Evolutionary conservation across 2,113 vertebrate species (phyloP), one percentile per base, ranked within the genome.

Genomic region (Ovibos moschatus): DNA sequence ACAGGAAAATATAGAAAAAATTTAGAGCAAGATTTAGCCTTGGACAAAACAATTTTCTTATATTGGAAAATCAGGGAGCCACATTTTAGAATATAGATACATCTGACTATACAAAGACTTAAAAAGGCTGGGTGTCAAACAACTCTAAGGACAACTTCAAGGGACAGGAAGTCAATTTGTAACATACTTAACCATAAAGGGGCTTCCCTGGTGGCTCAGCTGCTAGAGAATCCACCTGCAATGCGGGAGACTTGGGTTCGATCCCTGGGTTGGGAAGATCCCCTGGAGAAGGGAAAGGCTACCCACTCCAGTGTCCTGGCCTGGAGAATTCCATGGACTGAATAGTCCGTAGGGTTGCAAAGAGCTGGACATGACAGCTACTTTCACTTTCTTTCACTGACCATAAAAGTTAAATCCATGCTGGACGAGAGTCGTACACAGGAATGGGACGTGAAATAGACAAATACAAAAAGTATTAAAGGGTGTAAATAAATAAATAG

Each of bases 301-400:
- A 1, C n/a, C n/a, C 67, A 71, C n/a, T 36, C 19, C 67, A 40
- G 36, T 40, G 17, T 23, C 21, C n/a, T 71, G 67, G 19, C 67
- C n/a, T 71, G n/a, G 67, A 71, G n/a, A 23, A 1, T 12, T 12
- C n/a, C n/a, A 23, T 36, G 64, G n/a, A 23, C 17, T 23, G 17
- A 21, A 1, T 1, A 21, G n/a, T 36, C n/a, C 64, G 10, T 11
- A 5, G n/a, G 19, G n/a, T 23, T 0, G 0, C 9, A 71, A 40
- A 71, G n/a, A 40, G 67, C 23, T 5, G 2, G 67, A 71, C n/a
- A 36, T 0, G n/a, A 40, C n/a, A 71, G n/a, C 19, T 1, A 12
- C n/a, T 3, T 71, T 71, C 67, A 36, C n/a, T 71, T 5, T 71
- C 4, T 71, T 21, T 71, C 67, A 40, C n/a, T 71, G n/a, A 12